Evolutionary conservation across 2,113 vertebrate genomes (phyloP).

Genomic region (Semnopithecus entellus): DNA sequence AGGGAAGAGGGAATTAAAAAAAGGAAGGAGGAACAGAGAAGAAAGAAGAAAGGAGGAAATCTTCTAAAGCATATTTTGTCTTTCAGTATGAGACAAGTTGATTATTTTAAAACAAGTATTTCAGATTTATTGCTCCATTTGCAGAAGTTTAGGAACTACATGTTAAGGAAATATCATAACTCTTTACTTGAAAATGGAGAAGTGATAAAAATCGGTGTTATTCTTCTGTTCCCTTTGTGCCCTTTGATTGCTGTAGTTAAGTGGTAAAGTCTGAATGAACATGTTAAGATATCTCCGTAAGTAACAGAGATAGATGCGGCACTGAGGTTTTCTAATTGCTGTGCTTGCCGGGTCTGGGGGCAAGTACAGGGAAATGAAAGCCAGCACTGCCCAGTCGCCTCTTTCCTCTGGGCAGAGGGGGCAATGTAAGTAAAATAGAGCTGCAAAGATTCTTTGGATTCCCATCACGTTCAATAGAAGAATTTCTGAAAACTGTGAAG

Average conservation of each 20-base stretch:
- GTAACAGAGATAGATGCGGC: not conserved
- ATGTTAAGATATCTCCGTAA: not conserved
- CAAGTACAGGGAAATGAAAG: not conserved
- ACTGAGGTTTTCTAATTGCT: not conserved
- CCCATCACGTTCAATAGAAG: not conserved
- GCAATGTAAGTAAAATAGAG: not conserved
- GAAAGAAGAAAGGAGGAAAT: not conserved
- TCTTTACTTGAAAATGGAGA: not conserved
- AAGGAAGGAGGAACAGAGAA: not conserved
- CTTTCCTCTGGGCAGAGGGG: not conserved
- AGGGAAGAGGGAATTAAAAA: not conserved
- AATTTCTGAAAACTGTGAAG: not conserved
- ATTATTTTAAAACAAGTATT: not conserved
- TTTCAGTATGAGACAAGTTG: not conserved
- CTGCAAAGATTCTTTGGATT: not conserved
- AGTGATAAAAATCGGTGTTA: not conserved
- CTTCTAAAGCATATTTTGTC: not conserved
- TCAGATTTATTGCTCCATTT: not conserved
- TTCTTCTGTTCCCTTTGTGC: not conserved
- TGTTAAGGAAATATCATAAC: not conserved
- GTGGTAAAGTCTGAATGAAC: not conserved
- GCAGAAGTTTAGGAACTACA: not conserved
- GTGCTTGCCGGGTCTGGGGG: not conserved
- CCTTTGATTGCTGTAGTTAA: not conserved
- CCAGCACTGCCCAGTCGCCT: not conserved